Percentiles rank a stretch among this genome's conserved stretches.
Evolutionary conservation across 2,888 invertebrate species (phyloP).

Genomic region (Aproaerema taeniolella): DNA sequence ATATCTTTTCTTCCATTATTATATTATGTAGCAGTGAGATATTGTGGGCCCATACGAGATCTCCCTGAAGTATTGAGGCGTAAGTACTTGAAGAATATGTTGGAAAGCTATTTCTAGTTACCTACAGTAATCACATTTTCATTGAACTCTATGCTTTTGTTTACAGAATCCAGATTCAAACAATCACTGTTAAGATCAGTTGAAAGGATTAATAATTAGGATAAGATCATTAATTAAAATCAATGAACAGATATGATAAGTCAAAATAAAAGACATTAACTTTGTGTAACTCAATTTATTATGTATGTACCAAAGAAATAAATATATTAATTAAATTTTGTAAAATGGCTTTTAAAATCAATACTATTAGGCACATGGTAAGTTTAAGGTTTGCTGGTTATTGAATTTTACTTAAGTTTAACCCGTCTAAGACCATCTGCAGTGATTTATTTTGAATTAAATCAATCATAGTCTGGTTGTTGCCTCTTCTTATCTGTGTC

Average conservation of each 20-base stretch:
- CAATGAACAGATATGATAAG: conserved; percentile 14
- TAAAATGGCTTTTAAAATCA: neutral
- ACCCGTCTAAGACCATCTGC: no score
- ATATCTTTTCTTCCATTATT: conserved; percentile 72
- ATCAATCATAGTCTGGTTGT: neutral
- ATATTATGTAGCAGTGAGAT: conserved; percentile 76
- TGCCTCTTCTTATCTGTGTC: conserved; percentile 81
- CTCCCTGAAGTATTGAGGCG: conserved; percentile 66
- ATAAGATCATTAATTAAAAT: no score
- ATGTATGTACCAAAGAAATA: conserved; percentile 12
- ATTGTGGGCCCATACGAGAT: conserved; percentile 63
- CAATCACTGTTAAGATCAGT: conserved; percentile 52
- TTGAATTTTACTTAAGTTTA: no score
- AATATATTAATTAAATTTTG: neutral
- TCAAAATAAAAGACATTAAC: neutral
- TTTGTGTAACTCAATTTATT: conserved; percentile 4
- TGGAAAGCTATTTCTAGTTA: no score
- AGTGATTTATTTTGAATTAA: neutral
- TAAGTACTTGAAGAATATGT: conserved; percentile 47
- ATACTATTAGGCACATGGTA: neutral
- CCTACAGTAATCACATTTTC: neutral
- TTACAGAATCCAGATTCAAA: conserved; percentile 69
- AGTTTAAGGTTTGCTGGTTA: no score
- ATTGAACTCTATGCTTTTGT: conserved; percentile 10
- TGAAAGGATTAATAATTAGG: conserved; percentile 32